Evolutionary conservation across 1,140 invertebrate species (phyloP), one percentile per base, ranked within the genome.

Genomic region (Temnothorax curvispinosus): DNA sequence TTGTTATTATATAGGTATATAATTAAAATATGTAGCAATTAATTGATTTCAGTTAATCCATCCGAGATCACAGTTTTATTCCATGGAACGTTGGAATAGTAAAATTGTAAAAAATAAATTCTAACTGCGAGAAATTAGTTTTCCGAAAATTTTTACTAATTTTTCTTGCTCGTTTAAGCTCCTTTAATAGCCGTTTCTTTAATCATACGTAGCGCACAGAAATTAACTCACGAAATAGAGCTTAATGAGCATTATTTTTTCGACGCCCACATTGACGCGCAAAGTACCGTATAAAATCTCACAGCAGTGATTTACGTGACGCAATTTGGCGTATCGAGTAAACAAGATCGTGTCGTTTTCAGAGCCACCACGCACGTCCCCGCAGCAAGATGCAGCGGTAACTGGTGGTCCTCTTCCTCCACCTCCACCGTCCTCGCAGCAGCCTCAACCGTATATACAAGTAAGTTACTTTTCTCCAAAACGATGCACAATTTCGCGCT

Each of bases 361-460:
- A 97, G 97, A 97, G 96, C 96, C 97, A 90, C 97, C 97, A 89
- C 96, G 96, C 94, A 97, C 97, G 82, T 97, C 97, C 81, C 96
- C 97, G 50, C 97, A 97, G 92, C 97, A 97, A 94, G 97, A 97
- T 94, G 96, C 96, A 91, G 95, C 96, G 90, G 95, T 96, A 91
- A 96, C 95, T 67, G 96, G 94, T 60, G 94, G 94, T 77, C 93
- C 94, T 72, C 90, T 94, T 89, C 91, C 93, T 44, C 93, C 94
- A 18, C 92, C 94, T 64, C 94, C 95, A 77, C 92, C 94, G 3
- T 94, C 93, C 64, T 93, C 92, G 62, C 93, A 94, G 38, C 94
- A 95, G 52, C 94, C 94, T 54, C 93, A 94, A 89, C 90, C 93
- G 35, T 94, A 95, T 67, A 93, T 95, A 86, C 94, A 95, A 92